phyloP scores from a whole-genome alignment of 2,888 invertebrate genomes.

The Melanotus villosus region DNA sequence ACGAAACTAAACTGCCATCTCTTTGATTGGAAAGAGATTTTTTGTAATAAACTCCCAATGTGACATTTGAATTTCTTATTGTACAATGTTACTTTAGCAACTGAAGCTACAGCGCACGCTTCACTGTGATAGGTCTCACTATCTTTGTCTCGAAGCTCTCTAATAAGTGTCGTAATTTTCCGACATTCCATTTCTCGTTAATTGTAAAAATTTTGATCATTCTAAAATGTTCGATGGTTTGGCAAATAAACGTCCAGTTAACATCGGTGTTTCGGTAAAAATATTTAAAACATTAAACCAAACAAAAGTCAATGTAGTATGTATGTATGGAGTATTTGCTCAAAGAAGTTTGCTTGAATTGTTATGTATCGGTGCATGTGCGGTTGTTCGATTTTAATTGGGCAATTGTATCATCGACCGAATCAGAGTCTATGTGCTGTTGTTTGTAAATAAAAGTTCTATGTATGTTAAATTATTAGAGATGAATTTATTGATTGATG shows the following conservation, averaged over 20 bases:
- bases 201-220: constrained; percentile 27
- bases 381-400: background rate
- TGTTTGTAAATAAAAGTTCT: constrained; percentile 45
- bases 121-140: constrained; percentile 62
- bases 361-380: background rate
- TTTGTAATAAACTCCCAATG: background rate
- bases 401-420: background rate
- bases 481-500: constrained; percentile 41
- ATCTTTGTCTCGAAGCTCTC: constrained; percentile 58
- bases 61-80: background rate
- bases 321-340: constrained; percentile 22
- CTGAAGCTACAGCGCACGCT: constrained; percentile 53
- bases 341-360: constrained; percentile 12
- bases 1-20: constrained; percentile 43
- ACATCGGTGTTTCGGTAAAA: background rate
- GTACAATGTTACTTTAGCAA: background rate
- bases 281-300: background rate
- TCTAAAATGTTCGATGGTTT: constrained; percentile 14
- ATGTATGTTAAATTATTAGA: constrained; percentile 44
- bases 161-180: constrained; percentile 52
- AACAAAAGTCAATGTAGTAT: constrained; percentile 10
- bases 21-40: constrained; percentile 1
- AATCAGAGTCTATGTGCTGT: constrained; percentile 33
- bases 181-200: constrained; percentile 58
- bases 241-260: background rate